Conservation (phyloP, 2,797 vertebrate species). For the Megaceryle alcyon region DNA sequence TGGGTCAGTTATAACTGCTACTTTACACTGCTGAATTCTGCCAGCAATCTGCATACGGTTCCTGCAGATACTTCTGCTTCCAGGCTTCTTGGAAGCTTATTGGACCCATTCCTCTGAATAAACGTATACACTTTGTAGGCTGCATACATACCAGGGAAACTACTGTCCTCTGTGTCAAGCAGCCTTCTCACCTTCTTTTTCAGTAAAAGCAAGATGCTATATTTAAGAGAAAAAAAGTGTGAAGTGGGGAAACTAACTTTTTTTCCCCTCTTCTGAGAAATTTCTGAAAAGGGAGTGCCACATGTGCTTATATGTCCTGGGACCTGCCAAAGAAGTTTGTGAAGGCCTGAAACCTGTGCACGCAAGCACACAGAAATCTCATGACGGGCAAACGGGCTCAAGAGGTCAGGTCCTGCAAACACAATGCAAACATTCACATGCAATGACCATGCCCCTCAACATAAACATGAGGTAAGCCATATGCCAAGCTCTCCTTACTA, state of each 20-base stretch:
- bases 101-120: conserved; percentile 49
- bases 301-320: not conserved
- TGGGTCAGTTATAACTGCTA: conserved; percentile 64
- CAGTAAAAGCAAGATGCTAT: conserved; percentile 6
- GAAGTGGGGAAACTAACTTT: not conserved
- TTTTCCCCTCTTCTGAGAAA: not conserved
- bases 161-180: not conserved
- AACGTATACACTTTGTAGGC: not conserved
- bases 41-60: conserved; percentile 74
- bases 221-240: not conserved
- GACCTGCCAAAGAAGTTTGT: not conserved
- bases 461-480: not conserved
- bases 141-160: conserved; percentile 9
- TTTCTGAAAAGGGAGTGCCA: not conserved
- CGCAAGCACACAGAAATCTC: not conserved
- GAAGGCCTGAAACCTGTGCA: not conserved
- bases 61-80: conserved; percentile 76
- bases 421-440: not conserved
- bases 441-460: not conserved
- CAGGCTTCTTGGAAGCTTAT: conserved; percentile 66
- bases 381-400: not conserved
- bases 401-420: not conserved
- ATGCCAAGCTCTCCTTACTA: not conserved
- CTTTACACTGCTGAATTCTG: conserved; percentile 73
- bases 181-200: not conserved